Evolutionary conservation across 2,113 vertebrate species (phyloP).

Genomic region (Equus przewalskii): DNA sequence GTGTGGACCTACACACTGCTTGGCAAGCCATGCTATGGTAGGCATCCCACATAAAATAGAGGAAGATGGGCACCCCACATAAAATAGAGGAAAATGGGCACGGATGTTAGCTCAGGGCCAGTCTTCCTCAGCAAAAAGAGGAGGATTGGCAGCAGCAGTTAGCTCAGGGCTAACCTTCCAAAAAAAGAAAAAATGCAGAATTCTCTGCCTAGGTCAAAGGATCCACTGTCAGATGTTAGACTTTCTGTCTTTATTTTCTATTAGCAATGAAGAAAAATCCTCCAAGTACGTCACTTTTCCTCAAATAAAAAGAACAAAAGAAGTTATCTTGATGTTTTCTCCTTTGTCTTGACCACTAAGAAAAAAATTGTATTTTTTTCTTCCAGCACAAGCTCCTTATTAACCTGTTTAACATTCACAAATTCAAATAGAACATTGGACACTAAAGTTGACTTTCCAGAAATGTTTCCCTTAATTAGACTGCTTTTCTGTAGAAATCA

Average conservation of each 20-base stretch:
- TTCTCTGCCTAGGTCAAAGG: background rate
- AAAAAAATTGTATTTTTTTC: background rate
- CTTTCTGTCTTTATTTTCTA: slow-evolving; percentile 51
- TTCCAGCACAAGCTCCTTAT: slow-evolving; percentile 59
- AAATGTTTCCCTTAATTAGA: slow-evolving; percentile 58
- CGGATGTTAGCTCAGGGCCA: too few relatives aligned
- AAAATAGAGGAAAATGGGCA: too few relatives aligned
- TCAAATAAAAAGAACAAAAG: background rate
- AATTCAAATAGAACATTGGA: background rate
- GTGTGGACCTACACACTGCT: too few relatives aligned
- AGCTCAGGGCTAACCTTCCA: too few relatives aligned
- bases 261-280: background rate
- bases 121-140: too few relatives aligned
- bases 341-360: slow-evolving; percentile 42
- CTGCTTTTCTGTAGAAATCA: slow-evolving; percentile 71
- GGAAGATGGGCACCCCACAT: too few relatives aligned
- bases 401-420: slow-evolving; percentile 53
- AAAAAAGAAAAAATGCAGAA: slow-evolving; percentile 7
- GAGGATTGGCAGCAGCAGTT: too few relatives aligned
- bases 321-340: background rate
- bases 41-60: too few relatives aligned
- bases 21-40: too few relatives aligned
- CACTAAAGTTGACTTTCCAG: slow-evolving; percentile 57
- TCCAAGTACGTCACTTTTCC: background rate
- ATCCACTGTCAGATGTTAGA: background rate